A percentile compares a stretch with the other conserved stretches of the same genome.
Conservation (phyloP, 1,140 invertebrate species). For the Drosophila pectinifera region DNA sequence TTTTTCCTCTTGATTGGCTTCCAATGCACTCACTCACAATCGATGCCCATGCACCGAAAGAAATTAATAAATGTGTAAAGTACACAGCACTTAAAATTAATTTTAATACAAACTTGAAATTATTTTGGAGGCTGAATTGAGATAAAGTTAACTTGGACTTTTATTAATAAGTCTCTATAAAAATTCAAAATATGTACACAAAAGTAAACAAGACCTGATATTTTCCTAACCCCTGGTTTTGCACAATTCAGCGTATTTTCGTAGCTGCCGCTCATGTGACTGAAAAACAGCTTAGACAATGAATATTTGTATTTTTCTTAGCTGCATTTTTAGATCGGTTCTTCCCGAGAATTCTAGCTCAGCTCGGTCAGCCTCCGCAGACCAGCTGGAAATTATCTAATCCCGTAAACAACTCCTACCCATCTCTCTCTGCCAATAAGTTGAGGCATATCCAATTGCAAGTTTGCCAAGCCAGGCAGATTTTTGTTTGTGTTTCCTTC, state of each 20-base stretch:
- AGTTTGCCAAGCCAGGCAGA: conserved; percentile 69
- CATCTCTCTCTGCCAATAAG: conserved; percentile 15
- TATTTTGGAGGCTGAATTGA: too few species aligned
- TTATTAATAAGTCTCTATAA: too few species aligned
- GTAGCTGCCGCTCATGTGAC: conserved; percentile 17
- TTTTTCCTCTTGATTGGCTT: conserved; percentile 43
- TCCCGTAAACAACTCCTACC: conserved; percentile 23
- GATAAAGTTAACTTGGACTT: not conserved
- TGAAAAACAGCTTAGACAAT: conserved; percentile 19
- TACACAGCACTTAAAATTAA: not conserved
- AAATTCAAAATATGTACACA: too few species aligned
- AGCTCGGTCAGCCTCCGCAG: conserved; percentile 25
- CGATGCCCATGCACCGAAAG: conserved; percentile 14
- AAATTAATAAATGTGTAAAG: not conserved
- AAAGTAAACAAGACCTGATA: not conserved
- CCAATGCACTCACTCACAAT: conserved; percentile 47
- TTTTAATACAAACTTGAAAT: too few species aligned
- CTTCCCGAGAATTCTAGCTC: conserved; percentile 55
- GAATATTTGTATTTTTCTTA: conserved; percentile 45
- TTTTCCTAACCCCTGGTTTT: not conserved
- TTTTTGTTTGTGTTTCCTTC: conserved; percentile 57
- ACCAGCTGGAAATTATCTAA: conserved; percentile 77
- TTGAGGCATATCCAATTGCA: conserved; percentile 65
- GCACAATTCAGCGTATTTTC: conserved; percentile 1
- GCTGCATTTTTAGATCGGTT: conserved; percentile 11